phyloP scores from a whole-genome alignment of 2,797 vertebrate genomes.

The Fringilla coelebs region DNA sequence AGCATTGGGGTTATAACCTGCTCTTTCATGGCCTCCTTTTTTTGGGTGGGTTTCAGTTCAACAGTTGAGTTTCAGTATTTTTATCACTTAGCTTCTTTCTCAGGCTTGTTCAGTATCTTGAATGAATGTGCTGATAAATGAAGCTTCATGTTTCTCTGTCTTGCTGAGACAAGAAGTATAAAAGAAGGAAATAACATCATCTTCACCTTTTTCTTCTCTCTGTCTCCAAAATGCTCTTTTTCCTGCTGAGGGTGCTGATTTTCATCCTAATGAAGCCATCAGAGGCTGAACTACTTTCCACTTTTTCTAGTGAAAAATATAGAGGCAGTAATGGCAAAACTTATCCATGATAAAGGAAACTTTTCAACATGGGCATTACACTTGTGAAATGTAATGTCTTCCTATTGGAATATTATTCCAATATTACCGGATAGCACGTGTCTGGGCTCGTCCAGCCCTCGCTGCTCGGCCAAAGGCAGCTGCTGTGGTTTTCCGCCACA shows the following conservation, averaged over 20 bases:
- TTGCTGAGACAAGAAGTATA: neutral
- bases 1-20: neutral
- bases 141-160: neutral
- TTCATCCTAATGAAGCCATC: neutral
- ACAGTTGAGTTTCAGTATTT: neutral
- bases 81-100: neutral
- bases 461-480: too few species aligned
- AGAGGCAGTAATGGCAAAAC: neutral
- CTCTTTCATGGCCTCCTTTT: neutral
- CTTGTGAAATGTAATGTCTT: neutral
- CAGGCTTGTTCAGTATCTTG: neutral
- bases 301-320: neutral
- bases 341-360: neutral
- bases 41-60: neutral
- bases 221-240: neutral
- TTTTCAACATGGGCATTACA: neutral
- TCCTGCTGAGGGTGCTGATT: neutral
- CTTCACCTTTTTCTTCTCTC: neutral
- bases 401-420: too few species aligned
- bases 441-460: too few species aligned
- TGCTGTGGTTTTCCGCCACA: too few species aligned
- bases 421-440: too few species aligned
- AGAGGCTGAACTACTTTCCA: neutral
- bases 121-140: neutral
- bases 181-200: neutral